Evolutionary conservation across 2,888 invertebrate species (phyloP), one percentile per base, ranked within the genome.

Genomic region (Alcis repandata): DNA sequence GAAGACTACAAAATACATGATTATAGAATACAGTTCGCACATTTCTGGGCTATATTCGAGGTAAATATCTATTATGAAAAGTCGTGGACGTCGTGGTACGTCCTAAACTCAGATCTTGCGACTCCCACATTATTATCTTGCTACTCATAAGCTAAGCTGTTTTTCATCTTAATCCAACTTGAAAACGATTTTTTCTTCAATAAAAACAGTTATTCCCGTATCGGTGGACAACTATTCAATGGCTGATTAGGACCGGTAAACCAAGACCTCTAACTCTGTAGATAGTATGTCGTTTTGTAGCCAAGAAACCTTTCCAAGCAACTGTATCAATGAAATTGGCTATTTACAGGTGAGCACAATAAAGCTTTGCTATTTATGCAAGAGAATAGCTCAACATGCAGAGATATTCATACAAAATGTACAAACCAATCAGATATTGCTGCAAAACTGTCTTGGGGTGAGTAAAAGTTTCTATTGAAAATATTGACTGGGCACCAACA

Each of bases 401-500:
- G 89, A 91, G 48, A 20, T 68, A 1, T 90, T 91, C 48, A 82
- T 91, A 57, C 80, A 86, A 52, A 88, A 82, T 79, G 89, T 90
- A 0, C 83, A 86, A 40, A 87, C 75, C 54, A 89, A 91, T 72
- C 89, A 90, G 66, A 76, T 84, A 27, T 69, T 85, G 38, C 63
- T 91, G 61, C 80, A 86, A 59, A 89, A 85, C 59, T 77, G 81
- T 61, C 70, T 78, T 17, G 79, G 74, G 75, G 90, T 90, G 80
- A 82, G 88, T 41, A 10, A 15, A 13, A 19, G 10, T 38, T 33
- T 19, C 11, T 46, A 4, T 9, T 15, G 11, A 4, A 11, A n/a
- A 9, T 1, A 22, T 7, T 20, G 11, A n/a, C 1, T 45, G 7
- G n/a, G 38, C 4, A 38, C 1, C 3, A 13, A n/a, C 6, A 6